phyloP scores from a whole-genome alignment of 2,797 vertebrate genomes.

The Sebastes kiyomatsui region DNA sequence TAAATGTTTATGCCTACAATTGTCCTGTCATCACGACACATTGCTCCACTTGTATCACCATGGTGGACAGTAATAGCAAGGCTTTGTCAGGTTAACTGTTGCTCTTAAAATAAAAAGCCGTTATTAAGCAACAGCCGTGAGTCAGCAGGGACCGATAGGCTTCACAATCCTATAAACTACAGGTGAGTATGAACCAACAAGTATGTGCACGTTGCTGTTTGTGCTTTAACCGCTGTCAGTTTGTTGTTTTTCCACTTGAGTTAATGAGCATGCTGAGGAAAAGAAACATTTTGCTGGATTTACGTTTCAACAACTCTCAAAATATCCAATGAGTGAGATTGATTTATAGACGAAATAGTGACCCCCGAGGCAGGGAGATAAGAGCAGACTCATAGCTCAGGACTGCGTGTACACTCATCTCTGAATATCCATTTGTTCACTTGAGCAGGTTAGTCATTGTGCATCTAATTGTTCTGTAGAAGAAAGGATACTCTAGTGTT shows the following conservation, averaged over 20 bases:
- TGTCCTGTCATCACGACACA: slow-evolving; percentile 23
- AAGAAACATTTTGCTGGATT: neutral
- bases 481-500: neutral
- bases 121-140: slow-evolving; percentile 60
- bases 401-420: slow-evolving; percentile 2
- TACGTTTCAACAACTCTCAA: neutral
- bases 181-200: slow-evolving; percentile 49
- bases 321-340: neutral
- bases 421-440: slow-evolving; percentile 4
- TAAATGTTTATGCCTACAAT: slow-evolving; percentile 32
- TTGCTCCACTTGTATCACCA: slow-evolving; percentile 36
- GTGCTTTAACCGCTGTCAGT: neutral
- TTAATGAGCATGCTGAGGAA: neutral
- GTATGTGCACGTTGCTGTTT: slow-evolving; percentile 19
- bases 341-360: slow-evolving; percentile 15
- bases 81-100: slow-evolving; percentile 44
- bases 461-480: slow-evolving; percentile 4
- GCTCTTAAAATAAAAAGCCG: slow-evolving; percentile 39
- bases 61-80: slow-evolving; percentile 46
- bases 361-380: neutral
- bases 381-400: neutral
- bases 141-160: slow-evolving; percentile 21
- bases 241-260: neutral
- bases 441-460: slow-evolving; percentile 24
- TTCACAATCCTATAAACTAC: slow-evolving; percentile 35